Evolutionary conservation across 2,888 invertebrate species (phyloP).

Genomic region (Phengaris alcon): DNA sequence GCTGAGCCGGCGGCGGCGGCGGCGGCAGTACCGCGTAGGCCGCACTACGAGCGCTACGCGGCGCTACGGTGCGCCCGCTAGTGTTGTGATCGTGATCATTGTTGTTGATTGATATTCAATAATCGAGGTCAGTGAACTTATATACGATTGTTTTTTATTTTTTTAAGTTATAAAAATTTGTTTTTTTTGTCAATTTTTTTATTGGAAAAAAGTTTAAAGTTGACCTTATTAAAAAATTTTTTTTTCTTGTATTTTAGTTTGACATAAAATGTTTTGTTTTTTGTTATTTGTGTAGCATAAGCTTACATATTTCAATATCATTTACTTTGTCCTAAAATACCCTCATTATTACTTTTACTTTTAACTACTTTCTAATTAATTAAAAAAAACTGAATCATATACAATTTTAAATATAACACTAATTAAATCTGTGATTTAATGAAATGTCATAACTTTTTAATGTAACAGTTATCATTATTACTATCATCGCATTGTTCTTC

Average conservation of each 20-base stretch:
- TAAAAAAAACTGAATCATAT: no score
- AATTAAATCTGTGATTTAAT: no score
- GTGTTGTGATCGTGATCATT: conserved; percentile 33
- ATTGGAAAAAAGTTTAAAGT: neutral
- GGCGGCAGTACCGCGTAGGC: conserved; percentile 46
- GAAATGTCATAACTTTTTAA: no score
- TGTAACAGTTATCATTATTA: neutral
- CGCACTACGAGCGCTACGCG: conserved; percentile 43
- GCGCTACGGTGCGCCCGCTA: conserved; percentile 36
- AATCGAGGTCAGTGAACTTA: conserved; percentile 24
- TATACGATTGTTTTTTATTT: neutral
- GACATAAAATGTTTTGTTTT: neutral
- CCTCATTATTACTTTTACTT: neutral
- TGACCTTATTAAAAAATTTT: neutral
- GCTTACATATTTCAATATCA: no score
- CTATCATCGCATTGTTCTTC: neutral
- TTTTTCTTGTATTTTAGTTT: neutral
- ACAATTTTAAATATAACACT: no score
- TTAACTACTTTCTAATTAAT: neutral
- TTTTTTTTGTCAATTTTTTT: neutral
- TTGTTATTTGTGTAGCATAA: no score
- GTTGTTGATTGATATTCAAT: conserved; percentile 27
- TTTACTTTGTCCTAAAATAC: no score
- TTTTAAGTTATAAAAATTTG: neutral
- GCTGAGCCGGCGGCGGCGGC: conserved; percentile 40